Percentiles rank a stretch among this genome's conserved stretches.
Conservation (phyloP, 2,113 vertebrate genomes). For the Sapajus apella region DNA sequence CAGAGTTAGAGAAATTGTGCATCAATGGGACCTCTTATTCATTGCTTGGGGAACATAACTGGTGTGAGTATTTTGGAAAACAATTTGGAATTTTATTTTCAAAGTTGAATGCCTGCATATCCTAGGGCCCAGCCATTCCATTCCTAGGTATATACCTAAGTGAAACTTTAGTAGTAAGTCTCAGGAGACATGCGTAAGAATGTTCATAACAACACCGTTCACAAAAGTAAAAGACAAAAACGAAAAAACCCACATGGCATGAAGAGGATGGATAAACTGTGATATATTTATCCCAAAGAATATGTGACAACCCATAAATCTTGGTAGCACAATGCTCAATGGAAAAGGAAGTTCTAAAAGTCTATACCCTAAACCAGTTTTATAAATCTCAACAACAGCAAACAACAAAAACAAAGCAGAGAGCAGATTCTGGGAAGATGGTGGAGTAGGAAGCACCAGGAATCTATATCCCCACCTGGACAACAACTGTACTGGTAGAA, state of each 20-base stretch:
- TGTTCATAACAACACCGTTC: not conserved
- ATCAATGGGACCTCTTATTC: not conserved
- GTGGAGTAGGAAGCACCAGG: not conserved
- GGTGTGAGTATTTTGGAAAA: not conserved
- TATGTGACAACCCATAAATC: not conserved
- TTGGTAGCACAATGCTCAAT: not conserved
- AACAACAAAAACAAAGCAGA: not conserved
- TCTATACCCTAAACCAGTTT: not conserved
- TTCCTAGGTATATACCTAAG: not conserved
- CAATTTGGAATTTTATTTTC: not conserved
- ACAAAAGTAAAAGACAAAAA: not conserved
- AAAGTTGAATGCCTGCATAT: not conserved
- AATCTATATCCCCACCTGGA: not conserved
- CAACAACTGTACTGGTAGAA: not conserved
- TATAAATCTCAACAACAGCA: not conserved
- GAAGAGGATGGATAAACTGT: not conserved
- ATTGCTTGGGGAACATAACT: not conserved
- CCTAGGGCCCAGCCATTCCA: not conserved
- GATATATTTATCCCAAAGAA: not conserved
- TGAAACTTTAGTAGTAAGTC: not conserved
- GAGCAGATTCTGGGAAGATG: not conserved
- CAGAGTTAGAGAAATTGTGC: not conserved
- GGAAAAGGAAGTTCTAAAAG: conserved; percentile 4
- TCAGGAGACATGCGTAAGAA: not conserved
- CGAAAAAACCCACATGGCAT: not conserved